Evolutionary conservation across 2,113 vertebrate species (phyloP), one percentile per base, ranked within the genome.

Genomic region (Chionomys nivalis): DNA sequence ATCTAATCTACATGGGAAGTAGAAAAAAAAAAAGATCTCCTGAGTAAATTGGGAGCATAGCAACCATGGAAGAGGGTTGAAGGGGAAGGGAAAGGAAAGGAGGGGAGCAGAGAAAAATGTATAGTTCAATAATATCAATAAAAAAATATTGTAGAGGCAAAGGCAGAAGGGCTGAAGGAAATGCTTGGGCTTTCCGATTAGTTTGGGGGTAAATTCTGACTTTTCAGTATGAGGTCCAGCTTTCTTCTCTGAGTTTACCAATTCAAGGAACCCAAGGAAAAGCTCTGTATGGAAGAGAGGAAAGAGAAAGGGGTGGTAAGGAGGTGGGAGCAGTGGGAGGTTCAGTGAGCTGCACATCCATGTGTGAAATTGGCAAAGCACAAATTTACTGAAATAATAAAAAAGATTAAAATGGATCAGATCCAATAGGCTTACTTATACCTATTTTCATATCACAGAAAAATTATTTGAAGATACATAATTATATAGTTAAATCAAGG

Each of bases 191-290:
- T 36, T 77, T 72, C 13, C 7, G 26, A 52, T 92, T 47, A 94
- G 73, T 12, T 31, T 68, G 52, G 42, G 3, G 1, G 73, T 94
- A 68, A 94, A 75, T 76, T 93, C 42, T 90, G 33, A 28, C 14
- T 81, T 73, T 65, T 88, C 52, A 10, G 36, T 87, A 4, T 68
- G 49, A 77, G 5, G 24, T 61, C 87, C n/a, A 66, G 19, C 36
- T 72, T 82, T 88, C 70, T 58, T 44, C 61, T 75, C 10, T 91
- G 72, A 89, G 5, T 52, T 88, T 96, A 58, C 65, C 95, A 90
- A 58, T 83, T 36, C 10, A 83, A 33, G 33, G 16, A 3, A 77
- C 26, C 47, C 42, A 31, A 77, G 42, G 75, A 52, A 52, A 52
- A 52, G 49, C 49, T 52, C 2, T 52, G 49, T 52, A 52, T 3